Conservation (phyloP, 1,140 invertebrate genomes). For the Pseudachorutes palmiensis region DNA sequence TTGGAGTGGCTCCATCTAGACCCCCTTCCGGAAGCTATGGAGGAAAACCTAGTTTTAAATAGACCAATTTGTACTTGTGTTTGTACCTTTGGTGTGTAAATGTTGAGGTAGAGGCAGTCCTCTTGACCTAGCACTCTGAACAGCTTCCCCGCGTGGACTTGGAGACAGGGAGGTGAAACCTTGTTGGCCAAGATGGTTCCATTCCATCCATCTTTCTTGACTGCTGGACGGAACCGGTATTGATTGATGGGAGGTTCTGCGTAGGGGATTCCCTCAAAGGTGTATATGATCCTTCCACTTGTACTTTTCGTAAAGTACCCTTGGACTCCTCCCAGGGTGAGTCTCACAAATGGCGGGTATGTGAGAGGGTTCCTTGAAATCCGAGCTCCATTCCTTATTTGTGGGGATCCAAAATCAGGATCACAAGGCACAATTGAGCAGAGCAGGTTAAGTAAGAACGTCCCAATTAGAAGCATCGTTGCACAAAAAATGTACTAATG, state of each 20-base stretch:
- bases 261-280: constrained; percentile 8
- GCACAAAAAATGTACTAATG: no score
- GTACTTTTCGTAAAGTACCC: constrained; percentile 2
- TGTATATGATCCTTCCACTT: neutral
- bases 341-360: neutral
- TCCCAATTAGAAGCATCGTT: neutral
- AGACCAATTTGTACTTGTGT: neutral
- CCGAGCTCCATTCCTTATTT: neutral
- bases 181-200: neutral
- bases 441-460: neutral
- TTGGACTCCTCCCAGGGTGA: neutral
- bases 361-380: neutral
- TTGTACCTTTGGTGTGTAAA: constrained; percentile 46
- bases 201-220: neutral
- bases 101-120: constrained; percentile 53
- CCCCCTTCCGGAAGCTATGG: neutral
- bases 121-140: constrained; percentile 43
- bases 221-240: neutral
- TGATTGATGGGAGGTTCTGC: neutral
- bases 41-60: no score
- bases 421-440: neutral
- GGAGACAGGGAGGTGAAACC: neutral
- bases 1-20: neutral
- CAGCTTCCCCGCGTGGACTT: neutral
- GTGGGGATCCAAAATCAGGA: neutral